Evolutionary conservation across 2,113 vertebrate genomes (phyloP), one percentile per base, ranked within the genome.

Genomic region (Bos taurus): DNA sequence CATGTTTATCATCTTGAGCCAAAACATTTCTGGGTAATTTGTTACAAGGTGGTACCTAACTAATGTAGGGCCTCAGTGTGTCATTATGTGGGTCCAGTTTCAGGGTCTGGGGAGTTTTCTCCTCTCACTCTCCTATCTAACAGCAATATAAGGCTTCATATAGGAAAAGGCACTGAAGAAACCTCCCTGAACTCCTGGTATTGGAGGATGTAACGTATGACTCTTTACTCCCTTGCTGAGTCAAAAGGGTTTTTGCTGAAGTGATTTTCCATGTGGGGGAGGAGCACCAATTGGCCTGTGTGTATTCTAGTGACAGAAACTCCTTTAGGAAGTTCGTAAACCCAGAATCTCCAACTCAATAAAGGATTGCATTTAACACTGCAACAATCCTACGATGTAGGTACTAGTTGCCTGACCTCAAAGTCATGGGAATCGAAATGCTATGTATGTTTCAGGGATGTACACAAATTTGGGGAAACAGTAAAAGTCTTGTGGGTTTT

Each of bases 181-280:
- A 81, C 28, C 52, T 64, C 21, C 33, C 50, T 21, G 6, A 16
- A 56, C 40, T 88, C 11, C 85, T 50, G 52, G 40, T 57, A 48
- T 40, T 59, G 30, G 40, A 59, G 52, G 43, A 26, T 85, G 3
- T 87, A 40, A 60, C 26, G 1, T 59, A 28, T 50, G 71, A 86
- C 26, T 74, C 60, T 96, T 86, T 10, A 25, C 3, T 93, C 96
- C 33, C 19, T 56, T 83, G 60, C 28, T 48, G 50, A 88, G 19
- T 86, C 57, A 57, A 54, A 95, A 92, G 81, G 40, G 54, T 57
- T 94, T 96, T 92, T 90, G 43, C 46, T 95, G 40, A 92, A 97
- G 33, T 33, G 21, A 56, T 88, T 95, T 96, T 64, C 62, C 43
- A 85, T 26, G n/a, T 83, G 14, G 23, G 71, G 28, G 36, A 64